Base-by-base conservation (phyloP, 2,888 invertebrate genomes). In the Liodrosophila aerea region DNA sequence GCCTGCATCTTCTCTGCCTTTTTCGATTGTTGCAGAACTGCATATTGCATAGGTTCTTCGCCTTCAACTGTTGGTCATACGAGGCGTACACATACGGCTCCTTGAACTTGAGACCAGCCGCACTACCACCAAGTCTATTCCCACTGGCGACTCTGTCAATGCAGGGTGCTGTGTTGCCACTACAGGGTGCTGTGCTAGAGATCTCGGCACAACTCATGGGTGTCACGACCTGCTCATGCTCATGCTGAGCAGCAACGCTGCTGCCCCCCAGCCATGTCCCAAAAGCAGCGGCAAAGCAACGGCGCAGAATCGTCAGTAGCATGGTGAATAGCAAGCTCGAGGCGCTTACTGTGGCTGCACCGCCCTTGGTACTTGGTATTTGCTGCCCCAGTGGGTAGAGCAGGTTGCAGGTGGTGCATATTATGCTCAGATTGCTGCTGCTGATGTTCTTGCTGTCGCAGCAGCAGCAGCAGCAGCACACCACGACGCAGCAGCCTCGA, bases 41-140 rank as follows among this genome's bases (percentile, higher is more conserved):
- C 71, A 82, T 78, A 36, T 71, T 82, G 41, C 83, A 75, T 7
- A 86, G 45, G 33, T 60, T 85, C 34, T 78, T 86, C 5, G 78
- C 82, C 4, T 78, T 37, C 37, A 86, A 86, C 13, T 86, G 86
- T 44, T 82, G 57, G n/a, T 77, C 84, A 29, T 76, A 84, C 12
- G 60, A 72, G 8, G 45, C 29, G 11, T 62, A 4, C 22, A 36
- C 41, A 11, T 56, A 29, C 18, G 36, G 27, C 16, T 27, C 15
- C 12, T 49, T 22, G 22, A 22, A 22, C 22, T 22, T 22, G 5
- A 22, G 22, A 2, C 22, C 22, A 22, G 5, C 22, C n/a, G n/a
- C n/a, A 5, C 22, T 22, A 5, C 22, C 22, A 2, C 2, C 5
- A 4, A 22, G 22, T n/a, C n/a, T n/a, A n/a, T n/a, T n/a, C n/a